phyloP scores from a whole-genome alignment of 2,797 vertebrate species.

The Meriones psammophilus region DNA sequence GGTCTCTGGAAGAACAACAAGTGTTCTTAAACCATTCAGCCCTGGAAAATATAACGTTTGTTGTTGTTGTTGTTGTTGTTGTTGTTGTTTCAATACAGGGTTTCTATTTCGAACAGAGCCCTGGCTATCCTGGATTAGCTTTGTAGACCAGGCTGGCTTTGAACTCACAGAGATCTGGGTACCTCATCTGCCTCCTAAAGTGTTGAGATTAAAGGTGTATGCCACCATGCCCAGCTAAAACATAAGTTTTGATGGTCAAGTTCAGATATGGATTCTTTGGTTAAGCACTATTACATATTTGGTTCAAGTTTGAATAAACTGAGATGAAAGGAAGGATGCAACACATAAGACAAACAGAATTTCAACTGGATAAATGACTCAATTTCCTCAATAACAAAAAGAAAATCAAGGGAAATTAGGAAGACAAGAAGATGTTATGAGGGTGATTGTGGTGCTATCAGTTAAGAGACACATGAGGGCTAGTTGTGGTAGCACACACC shows the following conservation, averaged over 20 bases:
- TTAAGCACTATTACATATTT: slow-evolving; percentile 21
- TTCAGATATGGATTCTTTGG: slow-evolving; percentile 34
- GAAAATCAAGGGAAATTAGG: neutral
- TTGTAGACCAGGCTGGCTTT: too few species aligned
- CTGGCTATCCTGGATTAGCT: too few species aligned
- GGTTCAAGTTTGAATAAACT: slow-evolving; percentile 23
- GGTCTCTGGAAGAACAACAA: neutral
- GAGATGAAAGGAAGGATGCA: slow-evolving; percentile 16
- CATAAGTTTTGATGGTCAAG: neutral
- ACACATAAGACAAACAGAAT: neutral
- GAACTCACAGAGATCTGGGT: too few species aligned
- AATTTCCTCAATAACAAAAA: neutral
- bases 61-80: too few species aligned
- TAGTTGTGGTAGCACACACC: too few species aligned
- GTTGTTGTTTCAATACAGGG: too few species aligned
- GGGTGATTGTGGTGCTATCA: neutral
- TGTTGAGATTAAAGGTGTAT: too few species aligned
- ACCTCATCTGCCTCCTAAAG: too few species aligned
- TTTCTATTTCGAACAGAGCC: too few species aligned
- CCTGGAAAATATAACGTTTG: neutral
- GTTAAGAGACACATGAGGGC: neutral
- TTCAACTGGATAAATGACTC: neutral
- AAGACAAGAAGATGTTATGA: neutral
- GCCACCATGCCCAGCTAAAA: too few species aligned
- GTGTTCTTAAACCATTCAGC: neutral